A percentile compares a stretch with the other conserved stretches of the same genome.
Conservation (phyloP, 2,888 invertebrate genomes). For the Hipparchia sbordonii region DNA sequence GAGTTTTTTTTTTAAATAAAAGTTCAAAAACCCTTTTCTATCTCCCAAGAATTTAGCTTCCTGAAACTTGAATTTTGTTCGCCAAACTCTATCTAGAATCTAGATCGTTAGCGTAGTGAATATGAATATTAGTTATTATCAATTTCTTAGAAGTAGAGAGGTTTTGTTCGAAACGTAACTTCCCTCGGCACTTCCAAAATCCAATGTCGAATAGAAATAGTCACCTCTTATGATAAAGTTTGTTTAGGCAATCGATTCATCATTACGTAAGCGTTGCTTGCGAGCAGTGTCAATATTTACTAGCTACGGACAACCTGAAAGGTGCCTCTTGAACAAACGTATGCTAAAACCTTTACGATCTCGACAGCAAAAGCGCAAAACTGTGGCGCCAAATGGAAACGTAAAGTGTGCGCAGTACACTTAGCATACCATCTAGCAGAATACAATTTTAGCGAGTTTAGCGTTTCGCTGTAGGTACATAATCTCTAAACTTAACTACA, state of each 20-base stretch:
- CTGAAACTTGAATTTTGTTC: neutral
- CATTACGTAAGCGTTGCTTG: conserved; percentile 42
- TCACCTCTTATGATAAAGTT: conserved; percentile 28
- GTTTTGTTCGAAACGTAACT: neutral
- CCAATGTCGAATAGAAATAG: conserved; percentile 21
- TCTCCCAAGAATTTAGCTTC: no score
- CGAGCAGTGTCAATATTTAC: conserved; percentile 60
- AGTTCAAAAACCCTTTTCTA: no score
- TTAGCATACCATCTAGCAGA: conserved; percentile 11
- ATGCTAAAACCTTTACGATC: conserved; percentile 41
- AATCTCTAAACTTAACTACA: no score
- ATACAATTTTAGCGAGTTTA: neutral
- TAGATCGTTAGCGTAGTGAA: neutral
- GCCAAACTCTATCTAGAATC: neutral
- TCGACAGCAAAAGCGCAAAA: conserved; percentile 17
- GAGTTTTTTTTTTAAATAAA: no score
- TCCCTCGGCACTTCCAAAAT: neutral
- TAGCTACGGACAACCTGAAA: conserved; percentile 51
- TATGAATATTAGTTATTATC: no score
- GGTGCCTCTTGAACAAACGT: conserved; percentile 49
- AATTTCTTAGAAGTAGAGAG: neutral
- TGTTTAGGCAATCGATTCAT: conserved; percentile 39
- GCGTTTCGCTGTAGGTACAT: neutral
- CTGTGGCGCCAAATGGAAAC: conserved; percentile 6
- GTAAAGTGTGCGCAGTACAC: neutral